Evolutionary conservation across 2,888 invertebrate genomes (phyloP), one percentile per base, ranked within the genome.

Genomic region (Pheosia tremula): DNA sequence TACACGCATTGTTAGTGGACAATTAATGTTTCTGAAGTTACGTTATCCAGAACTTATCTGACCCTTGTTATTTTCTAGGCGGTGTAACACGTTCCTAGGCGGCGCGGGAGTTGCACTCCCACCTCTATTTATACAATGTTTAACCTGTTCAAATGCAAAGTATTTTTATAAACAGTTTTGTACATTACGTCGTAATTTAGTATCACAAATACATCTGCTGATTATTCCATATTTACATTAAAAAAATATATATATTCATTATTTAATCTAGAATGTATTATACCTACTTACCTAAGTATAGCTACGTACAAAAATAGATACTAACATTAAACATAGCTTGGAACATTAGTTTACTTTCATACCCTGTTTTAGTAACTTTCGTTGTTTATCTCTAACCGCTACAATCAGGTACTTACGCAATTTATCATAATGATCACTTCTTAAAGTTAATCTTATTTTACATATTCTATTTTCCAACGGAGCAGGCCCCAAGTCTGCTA

Each of bases 281-380:
- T 24, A 24, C 24, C 2, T 24, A 24, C 24, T 24, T 24, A 24
- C 24, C 24, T 24, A 24, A 24, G 24, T 24, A 24, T 47, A 24
- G 6, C 7, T 52, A 52, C 24, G 52, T 52, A 52, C 52, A 52
- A 52, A 52, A 36, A 52, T 24, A 24, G 24, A 24, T 52, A 52
- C 52, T 56, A 56, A 56, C 13, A 41, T 41, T 56, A 52, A 61
- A 66, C 66, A 67, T 57, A 60, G 49, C 61, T 60, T 63, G 59
- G 57, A 62, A 64, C 61, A 56, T 64, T 57, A 57, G 13, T 47
- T 58, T 59, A 60, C 60, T 62, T 56, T 61, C 58, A 64, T 67
- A 69, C 60, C 74, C 74, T 74, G 72, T 70, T 69, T 66, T 58
- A 58, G 64, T 68, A 68, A 41, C 57, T 59, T 59, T 56, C 58